Evolutionary conservation across 2,113 vertebrate species (phyloP).

Genomic region (Canis aureus): DNA sequence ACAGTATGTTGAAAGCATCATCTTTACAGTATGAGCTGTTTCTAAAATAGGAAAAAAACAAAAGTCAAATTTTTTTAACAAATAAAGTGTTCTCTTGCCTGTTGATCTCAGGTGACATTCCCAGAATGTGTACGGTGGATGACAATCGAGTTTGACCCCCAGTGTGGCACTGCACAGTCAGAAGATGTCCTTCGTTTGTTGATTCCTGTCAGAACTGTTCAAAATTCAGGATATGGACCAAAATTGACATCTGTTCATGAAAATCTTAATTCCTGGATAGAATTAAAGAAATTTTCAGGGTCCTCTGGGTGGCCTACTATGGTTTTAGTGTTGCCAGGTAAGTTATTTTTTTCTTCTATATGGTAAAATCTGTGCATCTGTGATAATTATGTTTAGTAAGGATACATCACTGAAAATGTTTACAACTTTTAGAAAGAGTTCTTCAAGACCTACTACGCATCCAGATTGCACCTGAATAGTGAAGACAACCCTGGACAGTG

Average conservation of each 20-base stretch:
- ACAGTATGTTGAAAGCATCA: not conserved
- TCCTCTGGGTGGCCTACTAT: constrained; percentile 96
- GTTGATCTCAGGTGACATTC: constrained; percentile 93
- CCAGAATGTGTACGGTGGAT: constrained; percentile 99
- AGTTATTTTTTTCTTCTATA: constrained; percentile 41
- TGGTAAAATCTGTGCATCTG: not conserved
- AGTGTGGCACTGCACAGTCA: constrained; percentile 97
- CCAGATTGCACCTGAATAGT: not conserved
- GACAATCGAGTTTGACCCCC: constrained; percentile 97
- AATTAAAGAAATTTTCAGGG: constrained; percentile 98
- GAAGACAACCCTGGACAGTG: not conserved
- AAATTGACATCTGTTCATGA: constrained; percentile 94
- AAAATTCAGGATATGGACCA: constrained; percentile 92
- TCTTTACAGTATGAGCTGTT: not conserved
- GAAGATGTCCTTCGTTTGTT: constrained; percentile 97
- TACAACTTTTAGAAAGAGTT: constrained; percentile 38
- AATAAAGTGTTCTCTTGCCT: not conserved
- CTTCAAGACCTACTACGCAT: not conserved
- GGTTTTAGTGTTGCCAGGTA: constrained; percentile 97
- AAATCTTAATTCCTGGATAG: constrained; percentile 98
- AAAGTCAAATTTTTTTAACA: not conserved
- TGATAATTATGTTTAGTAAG: not conserved
- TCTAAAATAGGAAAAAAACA: not conserved
- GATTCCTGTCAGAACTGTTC: constrained; percentile 94
- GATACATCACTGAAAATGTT: not conserved